Conservation (phyloP, 2,797 vertebrate genomes). For the Chromobotia macracanthus region DNA sequence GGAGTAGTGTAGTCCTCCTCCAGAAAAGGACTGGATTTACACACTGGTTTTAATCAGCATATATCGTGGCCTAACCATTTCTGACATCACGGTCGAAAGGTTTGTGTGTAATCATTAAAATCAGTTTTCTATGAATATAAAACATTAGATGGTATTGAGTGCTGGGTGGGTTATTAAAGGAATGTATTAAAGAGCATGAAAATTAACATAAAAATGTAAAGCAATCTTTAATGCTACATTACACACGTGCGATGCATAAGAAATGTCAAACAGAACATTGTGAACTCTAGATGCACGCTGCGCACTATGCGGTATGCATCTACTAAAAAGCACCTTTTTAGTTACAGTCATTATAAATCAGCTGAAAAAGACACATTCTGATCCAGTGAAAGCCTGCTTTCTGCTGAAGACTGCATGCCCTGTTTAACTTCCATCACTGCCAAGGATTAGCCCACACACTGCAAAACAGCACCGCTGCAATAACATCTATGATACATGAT, state of each 20-base stretch:
- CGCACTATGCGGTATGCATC: too few relatives aligned
- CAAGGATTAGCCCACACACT: slow-evolving; percentile 31
- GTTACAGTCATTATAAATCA: slow-evolving; percentile 9
- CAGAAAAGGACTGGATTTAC: too few relatives aligned
- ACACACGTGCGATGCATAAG: not conserved
- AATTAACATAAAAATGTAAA: not conserved
- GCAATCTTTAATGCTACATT: not conserved
- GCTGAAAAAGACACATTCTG: not conserved
- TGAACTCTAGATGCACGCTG: not conserved
- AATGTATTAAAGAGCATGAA: not conserved
- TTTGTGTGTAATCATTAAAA: not conserved
- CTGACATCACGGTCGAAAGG: not conserved
- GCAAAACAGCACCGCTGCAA: slow-evolving; percentile 37
- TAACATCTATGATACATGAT: slow-evolving; percentile 14
- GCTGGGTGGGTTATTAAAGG: not conserved
- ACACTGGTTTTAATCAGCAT: too few relatives aligned
- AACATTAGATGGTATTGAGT: not conserved
- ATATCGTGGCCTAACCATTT: not conserved
- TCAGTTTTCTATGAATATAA: too few relatives aligned
- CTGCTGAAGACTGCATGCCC: slow-evolving; percentile 14
- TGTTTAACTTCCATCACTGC: slow-evolving; percentile 6
- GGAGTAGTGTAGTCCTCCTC: too few relatives aligned
- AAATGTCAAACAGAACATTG: not conserved
- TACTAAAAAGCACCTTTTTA: slow-evolving; percentile 25
- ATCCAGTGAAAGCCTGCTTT: not conserved